Base-by-base conservation (phyloP, 2,888 invertebrate genomes). In the Onthophagus sagittarius region DNA sequence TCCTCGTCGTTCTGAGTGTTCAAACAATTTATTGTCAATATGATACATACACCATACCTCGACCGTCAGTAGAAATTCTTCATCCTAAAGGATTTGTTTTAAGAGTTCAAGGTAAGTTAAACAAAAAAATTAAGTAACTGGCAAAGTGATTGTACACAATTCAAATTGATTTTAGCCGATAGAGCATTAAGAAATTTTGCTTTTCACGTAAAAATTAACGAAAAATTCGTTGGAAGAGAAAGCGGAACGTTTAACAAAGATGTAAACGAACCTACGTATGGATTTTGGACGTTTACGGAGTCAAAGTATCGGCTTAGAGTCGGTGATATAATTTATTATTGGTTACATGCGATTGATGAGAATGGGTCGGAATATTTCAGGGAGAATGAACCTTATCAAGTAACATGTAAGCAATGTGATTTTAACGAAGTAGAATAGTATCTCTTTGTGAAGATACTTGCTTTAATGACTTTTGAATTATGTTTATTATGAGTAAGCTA, bases 121-220 rank as follows among this genome's bases (percentile, higher is more conserved):
- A 23, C 23, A 23, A 23, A 23, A 23, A 23, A 23, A 23, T 23
- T 23, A 23, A 23, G 2, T 23, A 23, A 23, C n/a, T n/a, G n/a
- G n/a, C 3, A 23, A 23, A 23, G 3, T 23, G n/a, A n/a, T n/a
- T n/a, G 23, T 23, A 2, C 23, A 23, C 3, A 23, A 23, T 2
- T 23, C 1, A 23, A 23, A 23, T 23, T 23, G 2, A 23, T 79
- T 82, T 62, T 72, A 87, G 87, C 87, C 78, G 90, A 90, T 78
- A 88, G 89, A 76, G 93, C 93, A n/a, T 90, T 92, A 71, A 87
- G 89, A 39, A 84, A 93, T 15, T 92, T 93, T 78, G 93, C 93
- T 0, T 93, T 92, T 81, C 93, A 94, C 81, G 92, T 91, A 3
- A 92, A 93, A 76, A 84, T 94, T 0, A 94, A 94, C 81, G 88